A percentile compares a stretch with the other conserved stretches of the same genome.
Evolutionary conservation across 2,113 vertebrate genomes (phyloP).

Genomic region (Amblyopsis rosae): DNA sequence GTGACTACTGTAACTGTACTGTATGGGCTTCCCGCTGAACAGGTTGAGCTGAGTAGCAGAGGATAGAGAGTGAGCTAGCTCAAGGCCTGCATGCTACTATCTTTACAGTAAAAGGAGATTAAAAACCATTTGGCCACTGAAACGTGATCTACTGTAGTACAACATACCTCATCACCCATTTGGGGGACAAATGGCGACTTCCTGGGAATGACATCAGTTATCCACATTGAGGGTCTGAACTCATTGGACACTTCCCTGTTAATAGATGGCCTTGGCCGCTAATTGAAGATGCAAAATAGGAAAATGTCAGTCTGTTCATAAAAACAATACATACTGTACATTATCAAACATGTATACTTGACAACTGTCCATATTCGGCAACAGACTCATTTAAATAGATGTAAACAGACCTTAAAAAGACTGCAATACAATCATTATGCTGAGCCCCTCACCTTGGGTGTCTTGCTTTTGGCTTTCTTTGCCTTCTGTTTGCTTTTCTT

Average conservation of each 20-base stretch:
- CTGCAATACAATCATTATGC: neutral
- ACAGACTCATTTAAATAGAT: no score
- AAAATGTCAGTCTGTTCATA: neutral
- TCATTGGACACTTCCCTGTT: constrained; percentile 83
- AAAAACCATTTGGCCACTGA: no score
- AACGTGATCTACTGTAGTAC: no score
- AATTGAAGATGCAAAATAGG: constrained; percentile 9
- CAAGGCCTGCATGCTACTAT: no score
- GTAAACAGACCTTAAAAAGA: no score
- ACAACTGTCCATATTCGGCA: no score
- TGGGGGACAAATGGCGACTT: constrained; percentile 97
- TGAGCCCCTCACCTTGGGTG: constrained; percentile 59
- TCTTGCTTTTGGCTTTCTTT: constrained; percentile 71
- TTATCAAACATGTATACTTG: no score
- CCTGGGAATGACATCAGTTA: constrained; percentile 90
- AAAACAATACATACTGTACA: neutral
- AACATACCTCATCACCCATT: constrained; percentile 92
- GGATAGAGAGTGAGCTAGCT: no score
- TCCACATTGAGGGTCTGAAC: constrained; percentile 90
- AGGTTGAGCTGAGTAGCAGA: no score
- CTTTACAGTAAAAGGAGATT: no score
- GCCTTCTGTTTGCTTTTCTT: constrained; percentile 69
- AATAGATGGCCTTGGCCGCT: constrained; percentile 71
- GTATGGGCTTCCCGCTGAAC: no score
- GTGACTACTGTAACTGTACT: no score